A percentile compares a stretch with the other conserved stretches of the same genome.
phyloP scores from a whole-genome alignment of 2,113 vertebrate species.

The Chloropsis hardwickii region DNA sequence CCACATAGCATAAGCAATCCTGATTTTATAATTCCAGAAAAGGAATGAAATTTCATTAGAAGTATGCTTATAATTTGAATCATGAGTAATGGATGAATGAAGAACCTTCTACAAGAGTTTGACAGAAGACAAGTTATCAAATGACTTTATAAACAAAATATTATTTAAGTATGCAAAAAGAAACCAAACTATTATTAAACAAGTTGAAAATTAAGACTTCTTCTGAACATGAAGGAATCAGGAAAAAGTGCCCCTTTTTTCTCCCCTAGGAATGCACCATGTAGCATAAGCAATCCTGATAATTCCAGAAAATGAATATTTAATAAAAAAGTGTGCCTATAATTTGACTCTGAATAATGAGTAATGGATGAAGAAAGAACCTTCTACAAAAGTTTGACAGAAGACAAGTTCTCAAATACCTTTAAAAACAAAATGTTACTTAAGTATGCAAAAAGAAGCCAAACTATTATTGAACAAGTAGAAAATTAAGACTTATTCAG shows the following conservation, averaged over 20 bases:
- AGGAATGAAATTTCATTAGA: background rate
- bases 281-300: background rate
- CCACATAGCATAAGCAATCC: rapidly evolving
- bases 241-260: background rate
- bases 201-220: background rate
- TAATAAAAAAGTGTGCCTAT: background rate
- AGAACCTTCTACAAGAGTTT: background rate
- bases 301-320: background rate
- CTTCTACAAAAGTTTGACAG: background rate
- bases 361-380: background rate
- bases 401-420: background rate
- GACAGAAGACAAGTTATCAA: background rate
- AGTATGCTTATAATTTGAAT: background rate
- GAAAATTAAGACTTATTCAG: background rate
- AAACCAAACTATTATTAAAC: background rate
- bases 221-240: background rate
- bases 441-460: background rate
- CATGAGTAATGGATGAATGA: background rate
- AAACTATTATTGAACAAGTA: background rate
- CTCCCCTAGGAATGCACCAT: rapidly evolving
- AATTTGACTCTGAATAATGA: background rate
- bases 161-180: background rate
- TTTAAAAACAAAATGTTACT: background rate
- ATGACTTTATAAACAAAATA: background rate
- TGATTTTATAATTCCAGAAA: background rate